These are phyloP conservation scores for Otus scops DNA, from an alignment of 2,797 vertebrate species.

Conservation along the genomic window DNA sequence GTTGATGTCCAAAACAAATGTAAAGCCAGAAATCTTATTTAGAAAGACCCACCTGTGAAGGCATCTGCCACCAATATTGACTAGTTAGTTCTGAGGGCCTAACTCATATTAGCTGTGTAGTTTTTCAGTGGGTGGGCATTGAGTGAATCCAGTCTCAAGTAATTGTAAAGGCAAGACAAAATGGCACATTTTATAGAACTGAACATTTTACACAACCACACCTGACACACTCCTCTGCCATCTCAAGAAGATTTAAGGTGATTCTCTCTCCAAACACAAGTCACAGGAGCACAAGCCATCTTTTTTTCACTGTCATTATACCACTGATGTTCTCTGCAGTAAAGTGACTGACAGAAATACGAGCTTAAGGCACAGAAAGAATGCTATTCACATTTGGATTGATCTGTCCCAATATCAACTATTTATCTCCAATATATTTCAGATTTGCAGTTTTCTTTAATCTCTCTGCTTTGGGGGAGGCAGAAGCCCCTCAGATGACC, in stretches of 20 bases:
- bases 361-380: not conserved
- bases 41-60: not conserved
- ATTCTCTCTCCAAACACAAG: not conserved
- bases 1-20: not conserved
- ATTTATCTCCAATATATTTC: not conserved
- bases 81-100: not conserved
- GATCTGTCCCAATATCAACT: not conserved
- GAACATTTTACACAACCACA: not conserved
- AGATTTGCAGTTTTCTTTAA: not conserved
- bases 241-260: not conserved
- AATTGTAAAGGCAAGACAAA: not conserved
- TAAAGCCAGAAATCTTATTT: not conserved
- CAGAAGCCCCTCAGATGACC: not conserved
- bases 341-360: not conserved
- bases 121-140: not conserved
- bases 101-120: fast-evolving
- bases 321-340: not conserved
- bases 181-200: not conserved
- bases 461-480: not conserved
- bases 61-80: fast-evolving
- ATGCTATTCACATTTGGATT: not conserved
- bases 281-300: not conserved
- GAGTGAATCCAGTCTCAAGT: not conserved
- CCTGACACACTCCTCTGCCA: not conserved
- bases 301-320: not conserved